Evolutionary conservation across 2,113 vertebrate species (phyloP).

Genomic region (Sisor rabdophorus): DNA sequence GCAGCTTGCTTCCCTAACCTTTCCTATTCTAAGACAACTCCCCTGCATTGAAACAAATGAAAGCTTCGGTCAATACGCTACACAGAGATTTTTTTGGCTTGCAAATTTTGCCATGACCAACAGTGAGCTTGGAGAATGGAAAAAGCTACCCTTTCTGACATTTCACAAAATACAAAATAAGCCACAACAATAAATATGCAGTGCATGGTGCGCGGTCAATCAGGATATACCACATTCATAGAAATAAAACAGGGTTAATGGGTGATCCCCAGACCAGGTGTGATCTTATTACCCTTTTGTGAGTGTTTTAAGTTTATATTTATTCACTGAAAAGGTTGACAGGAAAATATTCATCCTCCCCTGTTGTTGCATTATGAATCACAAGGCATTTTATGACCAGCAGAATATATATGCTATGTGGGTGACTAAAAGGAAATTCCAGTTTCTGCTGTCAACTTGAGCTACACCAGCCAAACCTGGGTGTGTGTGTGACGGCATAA

Average conservation of each 20-base stretch:
- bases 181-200: slow-evolving; percentile 22
- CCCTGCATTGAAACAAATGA: slow-evolving; percentile 14
- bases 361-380: not conserved
- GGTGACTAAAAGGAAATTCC: not conserved
- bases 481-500: not conserved
- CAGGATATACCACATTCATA: slow-evolving; percentile 32
- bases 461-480: not conserved
- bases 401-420: not conserved
- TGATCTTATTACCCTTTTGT: slow-evolving; percentile 25
- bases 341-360: not conserved
- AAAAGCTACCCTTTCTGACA: slow-evolving; percentile 22
- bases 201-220: slow-evolving; percentile 8
- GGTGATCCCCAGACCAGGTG: slow-evolving; percentile 32
- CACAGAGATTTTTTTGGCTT: slow-evolving; percentile 34
- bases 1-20: not conserved
- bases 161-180: slow-evolving; percentile 24
- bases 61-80: slow-evolving; percentile 10
- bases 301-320: slow-evolving; percentile 13
- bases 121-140: not conserved
- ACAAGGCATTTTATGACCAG: not conserved
- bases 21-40: not conserved
- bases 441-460: not conserved
- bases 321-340: not conserved
- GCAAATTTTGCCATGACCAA: slow-evolving; percentile 31
- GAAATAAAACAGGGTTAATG: slow-evolving; percentile 39